Percentiles rank a stretch among this genome's conserved stretches.
phyloP scores from a whole-genome alignment of 2,113 vertebrate genomes.

The Rhagologus leucostigma region DNA sequence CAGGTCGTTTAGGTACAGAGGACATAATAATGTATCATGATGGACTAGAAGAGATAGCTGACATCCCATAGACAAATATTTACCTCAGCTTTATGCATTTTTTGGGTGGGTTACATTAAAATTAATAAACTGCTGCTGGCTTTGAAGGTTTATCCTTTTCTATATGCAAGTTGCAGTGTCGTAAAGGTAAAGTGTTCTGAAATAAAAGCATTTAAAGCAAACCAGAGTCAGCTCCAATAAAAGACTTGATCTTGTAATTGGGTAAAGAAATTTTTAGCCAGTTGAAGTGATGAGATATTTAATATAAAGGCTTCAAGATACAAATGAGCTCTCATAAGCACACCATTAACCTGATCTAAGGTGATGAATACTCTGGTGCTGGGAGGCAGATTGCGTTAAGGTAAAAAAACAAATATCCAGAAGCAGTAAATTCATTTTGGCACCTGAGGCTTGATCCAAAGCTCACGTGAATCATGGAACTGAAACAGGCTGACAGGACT shows the following conservation, averaged over 20 bases:
- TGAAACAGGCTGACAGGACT: not conserved
- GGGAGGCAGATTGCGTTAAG: not conserved
- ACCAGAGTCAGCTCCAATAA: not conserved
- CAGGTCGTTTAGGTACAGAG: not conserved
- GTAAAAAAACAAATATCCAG: not conserved
- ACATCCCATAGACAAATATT: not conserved
- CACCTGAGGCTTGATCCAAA: not conserved
- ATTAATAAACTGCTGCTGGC: not conserved
- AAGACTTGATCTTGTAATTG: not conserved
- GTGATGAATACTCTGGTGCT: not conserved
- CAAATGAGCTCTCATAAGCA: not conserved
- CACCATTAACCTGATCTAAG: not conserved
- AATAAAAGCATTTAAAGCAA: not conserved
- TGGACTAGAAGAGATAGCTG: not conserved
- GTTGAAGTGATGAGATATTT: not conserved
- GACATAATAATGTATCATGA: not conserved
- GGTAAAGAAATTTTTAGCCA: not conserved
- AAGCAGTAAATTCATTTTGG: not conserved
- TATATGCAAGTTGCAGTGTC: not conserved
- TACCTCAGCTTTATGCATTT: not conserved
- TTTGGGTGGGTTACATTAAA: not conserved
- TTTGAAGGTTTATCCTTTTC: not conserved
- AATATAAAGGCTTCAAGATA: not conserved
- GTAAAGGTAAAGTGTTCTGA: not conserved
- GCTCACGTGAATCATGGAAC: not conserved